A percentile compares a stretch with the other conserved stretches of the same genome.
These are phyloP conservation scores for Gerris buenoi DNA, from an alignment of 1,140 invertebrate genomes.

Conservation along the genomic window DNA sequence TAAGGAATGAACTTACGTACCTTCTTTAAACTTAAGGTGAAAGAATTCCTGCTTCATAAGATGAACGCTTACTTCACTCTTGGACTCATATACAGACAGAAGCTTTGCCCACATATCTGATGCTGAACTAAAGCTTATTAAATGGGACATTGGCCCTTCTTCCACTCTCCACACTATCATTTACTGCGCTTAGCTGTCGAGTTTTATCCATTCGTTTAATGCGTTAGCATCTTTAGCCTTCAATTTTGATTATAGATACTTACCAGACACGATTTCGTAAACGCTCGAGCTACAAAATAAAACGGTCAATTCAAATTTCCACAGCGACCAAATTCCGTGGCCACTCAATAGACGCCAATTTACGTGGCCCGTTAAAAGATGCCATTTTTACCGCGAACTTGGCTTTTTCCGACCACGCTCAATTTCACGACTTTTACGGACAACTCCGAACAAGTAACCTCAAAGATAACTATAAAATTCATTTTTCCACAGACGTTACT, in stretches of 20 bases:
- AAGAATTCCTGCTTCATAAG: not conserved
- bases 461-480: no score
- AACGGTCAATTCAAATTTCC: not conserved
- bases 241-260: not conserved
- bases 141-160: not conserved
- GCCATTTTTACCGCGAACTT: not conserved
- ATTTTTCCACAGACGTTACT: no score
- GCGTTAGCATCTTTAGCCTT: not conserved
- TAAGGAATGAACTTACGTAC: not conserved
- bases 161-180: not conserved
- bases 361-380: not conserved
- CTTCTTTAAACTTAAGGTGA: not conserved
- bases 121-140: not conserved
- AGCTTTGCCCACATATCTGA: not conserved
- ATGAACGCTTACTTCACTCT: not conserved
- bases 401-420: not conserved
- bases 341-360: not conserved
- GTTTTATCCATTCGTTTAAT: not conserved
- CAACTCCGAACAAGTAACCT: not conserved
- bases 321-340: not conserved
- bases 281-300: not conserved
- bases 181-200: not conserved
- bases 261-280: not conserved
- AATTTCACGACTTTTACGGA: not conserved
- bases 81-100: not conserved